Evolutionary conservation across 2,888 invertebrate species (phyloP), one percentile per base, ranked within the genome.

Genomic region (Nesidiocoris tenuis): DNA sequence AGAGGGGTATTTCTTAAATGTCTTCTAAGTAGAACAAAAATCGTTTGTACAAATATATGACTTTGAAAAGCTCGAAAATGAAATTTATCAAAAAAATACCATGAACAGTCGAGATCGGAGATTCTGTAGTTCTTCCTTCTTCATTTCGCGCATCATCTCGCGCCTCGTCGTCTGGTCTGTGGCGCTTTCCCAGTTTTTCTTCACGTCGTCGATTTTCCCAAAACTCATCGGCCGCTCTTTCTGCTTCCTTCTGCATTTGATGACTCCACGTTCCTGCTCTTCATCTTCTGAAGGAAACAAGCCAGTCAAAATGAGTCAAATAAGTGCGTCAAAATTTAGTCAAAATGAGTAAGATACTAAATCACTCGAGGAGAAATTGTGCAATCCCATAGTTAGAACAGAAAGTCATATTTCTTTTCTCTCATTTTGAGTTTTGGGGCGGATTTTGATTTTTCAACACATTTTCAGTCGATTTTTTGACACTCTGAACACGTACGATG

Each of bases 41-140:
- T 56, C 1, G 56, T 17, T n/a, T 1, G n/a, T 17, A 56, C 3
- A 2, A 7, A 56, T 17, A 1, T 17, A 1, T 1, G 17, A 56
- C 3, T 39, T 39, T 39, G 21, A 63, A 63, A 63, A 17, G 18
- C 2, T 3, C 7, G 22, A 19, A 66, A 66, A 66, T 7, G 18
- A 25, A 66, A 23, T 9, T 18, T 16, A 2, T 39, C 9, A 66
- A 23, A 64, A 18, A 79, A 80, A 81, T 83, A 91, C 91, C 92
- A 93, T 89, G 82, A 94, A 95, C 21, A 95, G 85, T 65, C 93
- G 86, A 81, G 92, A 93, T 74, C 95, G 88, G 80, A 95, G 93
- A 80, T 90, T 91, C 83, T 93, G 92, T 80, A 95, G 91, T 85
- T 96, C 95, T 82, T 94, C 94, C 82, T 95, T 95, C 64, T 94